These are phyloP conservation scores for Eilema griseolum DNA, from an alignment of 2,888 invertebrate genomes.

Conservation along the genomic window DNA sequence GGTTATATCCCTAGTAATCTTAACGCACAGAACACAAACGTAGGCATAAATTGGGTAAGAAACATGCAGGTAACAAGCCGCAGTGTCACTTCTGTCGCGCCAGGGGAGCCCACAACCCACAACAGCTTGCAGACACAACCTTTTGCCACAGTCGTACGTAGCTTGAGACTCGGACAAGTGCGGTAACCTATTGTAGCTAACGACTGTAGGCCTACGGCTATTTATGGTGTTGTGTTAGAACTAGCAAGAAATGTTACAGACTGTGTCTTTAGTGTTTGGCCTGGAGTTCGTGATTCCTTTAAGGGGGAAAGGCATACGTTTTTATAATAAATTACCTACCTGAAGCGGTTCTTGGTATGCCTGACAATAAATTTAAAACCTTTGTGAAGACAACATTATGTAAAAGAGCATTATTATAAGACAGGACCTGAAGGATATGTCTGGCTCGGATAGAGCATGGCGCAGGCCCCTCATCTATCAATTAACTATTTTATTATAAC, in stretches of 20 bases:
- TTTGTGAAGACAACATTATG: no score
- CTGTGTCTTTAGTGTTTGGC: not conserved
- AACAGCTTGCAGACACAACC: slow-evolving; percentile 50
- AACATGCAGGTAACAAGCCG: slow-evolving; percentile 19
- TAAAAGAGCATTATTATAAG: no score
- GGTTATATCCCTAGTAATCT: not conserved
- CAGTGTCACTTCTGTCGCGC: slow-evolving; percentile 24
- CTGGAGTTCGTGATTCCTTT: no score
- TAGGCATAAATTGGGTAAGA: slow-evolving; percentile 19
- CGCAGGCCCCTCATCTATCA: no score
- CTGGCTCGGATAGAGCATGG: no score
- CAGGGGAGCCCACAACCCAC: slow-evolving; percentile 50
- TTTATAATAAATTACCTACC: no score
- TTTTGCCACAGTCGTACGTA: slow-evolving; percentile 46
- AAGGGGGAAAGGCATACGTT: no score
- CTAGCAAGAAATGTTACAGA: not conserved
- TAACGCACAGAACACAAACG: not conserved
- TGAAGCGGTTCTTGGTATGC: no score
- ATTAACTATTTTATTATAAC: no score
- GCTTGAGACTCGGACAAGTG: slow-evolving; percentile 14
- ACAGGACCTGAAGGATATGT: no score
- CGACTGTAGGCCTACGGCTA: not conserved
- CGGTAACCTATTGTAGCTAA: not conserved
- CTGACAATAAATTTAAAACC: no score
- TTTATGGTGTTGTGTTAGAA: not conserved